phyloP scores from a whole-genome alignment of 2,113 vertebrate species.

The Mustelus asterias region DNA sequence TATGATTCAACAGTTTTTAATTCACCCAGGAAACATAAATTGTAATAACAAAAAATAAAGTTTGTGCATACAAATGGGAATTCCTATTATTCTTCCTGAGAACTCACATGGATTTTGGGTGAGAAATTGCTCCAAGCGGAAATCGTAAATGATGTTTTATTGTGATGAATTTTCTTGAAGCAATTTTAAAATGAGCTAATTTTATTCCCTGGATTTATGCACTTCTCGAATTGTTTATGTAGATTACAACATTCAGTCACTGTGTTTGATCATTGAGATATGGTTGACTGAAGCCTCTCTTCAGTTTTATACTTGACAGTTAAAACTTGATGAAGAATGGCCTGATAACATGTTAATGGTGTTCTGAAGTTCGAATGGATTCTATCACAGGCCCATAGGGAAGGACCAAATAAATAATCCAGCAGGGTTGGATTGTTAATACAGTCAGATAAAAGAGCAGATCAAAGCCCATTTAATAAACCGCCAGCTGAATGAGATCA shows the following conservation, averaged over 20 bases:
- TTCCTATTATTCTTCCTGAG: background rate
- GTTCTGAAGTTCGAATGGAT: background rate
- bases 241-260: background rate
- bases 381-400: background rate
- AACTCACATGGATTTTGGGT: background rate
- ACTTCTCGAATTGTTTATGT: background rate
- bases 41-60: background rate
- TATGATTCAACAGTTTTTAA: background rate
- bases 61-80: background rate
- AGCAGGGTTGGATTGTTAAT: background rate
- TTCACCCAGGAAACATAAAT: background rate
- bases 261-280: background rate
- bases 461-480: slow-evolving; percentile 15
- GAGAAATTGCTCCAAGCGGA: background rate
- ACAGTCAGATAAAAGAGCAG: background rate
- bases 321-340: background rate
- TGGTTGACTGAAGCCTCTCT: background rate
- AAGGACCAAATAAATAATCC: background rate
- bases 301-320: background rate
- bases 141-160: background rate
- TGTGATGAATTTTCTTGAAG: background rate
- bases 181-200: background rate
- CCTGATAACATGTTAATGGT: background rate
- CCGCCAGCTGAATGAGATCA: background rate
- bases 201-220: background rate